phyloP scores from a whole-genome alignment of 2,113 vertebrate species.

The Callospermophilus lateralis region DNA sequence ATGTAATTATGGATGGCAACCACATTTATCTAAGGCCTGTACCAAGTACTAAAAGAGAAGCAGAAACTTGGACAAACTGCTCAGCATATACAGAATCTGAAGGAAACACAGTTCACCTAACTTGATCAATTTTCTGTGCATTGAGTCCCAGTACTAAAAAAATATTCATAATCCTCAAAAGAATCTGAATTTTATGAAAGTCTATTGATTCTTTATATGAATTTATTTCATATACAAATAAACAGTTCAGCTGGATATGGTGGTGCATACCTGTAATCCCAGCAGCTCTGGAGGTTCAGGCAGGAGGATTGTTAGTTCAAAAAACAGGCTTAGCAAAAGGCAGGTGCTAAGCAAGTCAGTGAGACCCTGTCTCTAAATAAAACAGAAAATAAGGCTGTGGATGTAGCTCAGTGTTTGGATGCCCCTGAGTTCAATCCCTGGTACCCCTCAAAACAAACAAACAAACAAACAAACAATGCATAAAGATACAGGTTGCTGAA shows the following conservation, averaged over 20 bases:
- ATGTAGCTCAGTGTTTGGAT: too few relatives aligned
- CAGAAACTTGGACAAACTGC: neutral
- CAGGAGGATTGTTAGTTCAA: too few relatives aligned
- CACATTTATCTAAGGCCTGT: neutral
- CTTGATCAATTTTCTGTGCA: neutral
- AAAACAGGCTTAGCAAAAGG: too few relatives aligned
- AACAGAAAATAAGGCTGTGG: too few relatives aligned
- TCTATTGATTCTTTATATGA: neutral
- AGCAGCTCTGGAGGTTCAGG: too few relatives aligned
- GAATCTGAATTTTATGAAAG: neutral
- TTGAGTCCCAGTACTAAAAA: neutral
- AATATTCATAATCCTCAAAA: neutral
- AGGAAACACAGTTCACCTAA: neutral
- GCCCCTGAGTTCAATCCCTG: too few relatives aligned
- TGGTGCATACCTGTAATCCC: too few relatives aligned
- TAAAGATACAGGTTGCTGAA: neutral
- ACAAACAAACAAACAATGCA: too few relatives aligned
- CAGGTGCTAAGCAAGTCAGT: too few relatives aligned
- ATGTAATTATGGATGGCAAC: neutral
- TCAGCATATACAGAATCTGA: neutral
- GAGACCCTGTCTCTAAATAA: too few relatives aligned
- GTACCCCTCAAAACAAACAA: too few relatives aligned
- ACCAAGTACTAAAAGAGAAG: neutral
- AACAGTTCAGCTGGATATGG: neutral
- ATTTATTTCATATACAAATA: neutral